A percentile compares a stretch with the other conserved stretches of the same genome.
Evolutionary conservation across 2,888 invertebrate genomes (phyloP).

Genomic region (Machimus atricapillus): DNA sequence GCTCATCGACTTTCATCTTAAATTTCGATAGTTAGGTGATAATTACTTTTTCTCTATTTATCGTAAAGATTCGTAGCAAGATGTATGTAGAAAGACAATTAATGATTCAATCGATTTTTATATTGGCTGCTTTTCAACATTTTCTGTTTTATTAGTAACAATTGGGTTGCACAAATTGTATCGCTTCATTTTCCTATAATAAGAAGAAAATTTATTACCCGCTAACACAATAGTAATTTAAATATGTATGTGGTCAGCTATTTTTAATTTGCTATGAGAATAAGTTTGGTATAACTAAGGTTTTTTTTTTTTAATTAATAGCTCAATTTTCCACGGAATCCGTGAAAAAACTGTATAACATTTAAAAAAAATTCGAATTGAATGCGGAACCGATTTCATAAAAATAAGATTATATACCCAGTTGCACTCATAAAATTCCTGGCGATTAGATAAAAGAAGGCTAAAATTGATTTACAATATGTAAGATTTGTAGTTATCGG

Average conservation of each 20-base stretch:
- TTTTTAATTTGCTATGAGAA: no score
- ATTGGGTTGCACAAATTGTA: background rate
- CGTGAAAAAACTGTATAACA: no score
- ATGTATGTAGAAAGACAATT: background rate
- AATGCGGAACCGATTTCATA: no score
- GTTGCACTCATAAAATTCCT: background rate
- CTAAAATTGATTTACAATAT: background rate
- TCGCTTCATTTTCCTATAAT: background rate
- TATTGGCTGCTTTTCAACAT: background rate
- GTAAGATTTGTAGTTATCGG: background rate
- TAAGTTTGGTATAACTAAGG: no score
- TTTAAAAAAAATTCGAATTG: no score
- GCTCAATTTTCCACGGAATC: no score
- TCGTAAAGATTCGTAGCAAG: background rate
- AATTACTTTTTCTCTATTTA: background rate
- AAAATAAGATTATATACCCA: no score
- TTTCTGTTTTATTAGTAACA: background rate
- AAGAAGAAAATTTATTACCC: no score
- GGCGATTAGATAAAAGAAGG: background rate
- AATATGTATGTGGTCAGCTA: no score
- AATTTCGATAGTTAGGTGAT: background rate
- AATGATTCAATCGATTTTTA: background rate
- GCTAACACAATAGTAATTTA: no score
- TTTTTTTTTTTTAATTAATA: no score
- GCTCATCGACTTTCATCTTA: background rate